phyloP scores from a whole-genome alignment of 1,140 invertebrate genomes.

The Solenopsis invicta region DNA sequence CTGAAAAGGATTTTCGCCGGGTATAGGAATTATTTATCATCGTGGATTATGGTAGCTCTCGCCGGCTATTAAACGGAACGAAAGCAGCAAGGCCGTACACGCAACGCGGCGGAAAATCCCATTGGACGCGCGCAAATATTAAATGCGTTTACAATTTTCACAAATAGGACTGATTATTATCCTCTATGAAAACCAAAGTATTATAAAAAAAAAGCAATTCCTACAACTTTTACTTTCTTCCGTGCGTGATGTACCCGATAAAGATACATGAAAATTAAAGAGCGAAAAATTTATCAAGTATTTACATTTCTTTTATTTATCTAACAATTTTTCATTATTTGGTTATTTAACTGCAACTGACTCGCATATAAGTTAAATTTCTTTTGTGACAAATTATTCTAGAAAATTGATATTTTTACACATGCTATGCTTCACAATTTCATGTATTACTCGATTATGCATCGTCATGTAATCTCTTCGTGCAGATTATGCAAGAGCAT shows the following conservation, averaged over 20 bases:
- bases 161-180: constrained; percentile 64
- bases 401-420: neutral
- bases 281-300: neutral
- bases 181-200: neutral
- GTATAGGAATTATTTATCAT: constrained; percentile 77
- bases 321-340: neutral
- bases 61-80: constrained; percentile 74
- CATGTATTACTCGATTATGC: neutral
- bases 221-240: neutral
- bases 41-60: constrained; percentile 74
- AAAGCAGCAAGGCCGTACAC: constrained; percentile 68
- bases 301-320: neutral
- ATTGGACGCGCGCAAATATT: constrained; percentile 54
- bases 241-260: neutral
- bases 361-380: neutral
- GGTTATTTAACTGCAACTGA: neutral
- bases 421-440: neutral
- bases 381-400: constrained; percentile 3
- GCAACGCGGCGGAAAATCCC: constrained; percentile 67
- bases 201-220: neutral
- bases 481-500: neutral
- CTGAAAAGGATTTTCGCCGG: constrained; percentile 74
- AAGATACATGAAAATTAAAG: neutral
- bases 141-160: constrained; percentile 70
- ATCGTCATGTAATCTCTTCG: neutral